Percentiles rank a stretch among this genome's conserved stretches.
These are phyloP conservation scores for Gymnothorax reevesii DNA, from an alignment of 2,797 vertebrate species.

Conservation along the genomic window DNA sequence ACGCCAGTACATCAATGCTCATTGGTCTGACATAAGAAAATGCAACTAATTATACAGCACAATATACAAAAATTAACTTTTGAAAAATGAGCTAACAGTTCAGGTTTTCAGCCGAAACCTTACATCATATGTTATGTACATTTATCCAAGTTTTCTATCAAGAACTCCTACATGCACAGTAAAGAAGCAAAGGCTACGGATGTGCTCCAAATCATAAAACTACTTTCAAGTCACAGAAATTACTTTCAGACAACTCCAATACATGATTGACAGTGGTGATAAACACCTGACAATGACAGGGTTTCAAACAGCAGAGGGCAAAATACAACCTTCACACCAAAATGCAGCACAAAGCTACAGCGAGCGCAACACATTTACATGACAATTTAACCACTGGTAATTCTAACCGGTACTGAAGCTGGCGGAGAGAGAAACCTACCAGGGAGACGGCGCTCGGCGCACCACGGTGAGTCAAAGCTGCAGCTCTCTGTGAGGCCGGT, in stretches of 20 bases:
- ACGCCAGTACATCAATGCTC: background rate
- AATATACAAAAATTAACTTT: background rate
- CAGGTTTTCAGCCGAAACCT: background rate
- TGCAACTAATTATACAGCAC: background rate
- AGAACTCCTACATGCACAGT: background rate
- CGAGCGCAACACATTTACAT: background rate
- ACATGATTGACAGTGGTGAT: background rate
- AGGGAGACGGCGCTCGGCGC: background rate
- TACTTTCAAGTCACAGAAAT: background rate
- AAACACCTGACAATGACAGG: background rate
- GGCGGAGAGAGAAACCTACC: slow-evolving; percentile 10
- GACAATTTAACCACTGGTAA: background rate
- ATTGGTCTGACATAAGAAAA: background rate
- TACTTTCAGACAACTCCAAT: background rate
- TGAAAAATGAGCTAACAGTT: background rate
- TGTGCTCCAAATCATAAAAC: background rate
- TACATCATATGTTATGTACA: background rate
- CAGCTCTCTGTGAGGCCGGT: slow-evolving; percentile 38
- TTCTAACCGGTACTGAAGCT: background rate
- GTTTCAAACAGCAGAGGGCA: background rate
- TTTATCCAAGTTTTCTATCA: background rate
- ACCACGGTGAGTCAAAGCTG: slow-evolving; percentile 24
- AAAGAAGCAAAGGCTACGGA: background rate
- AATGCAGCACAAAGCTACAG: background rate
- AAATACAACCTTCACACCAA: background rate